Percentiles rank a stretch among this genome's conserved stretches.
phyloP scores from a whole-genome alignment of 2,888 invertebrate genomes.

The Carabus problematicus region DNA sequence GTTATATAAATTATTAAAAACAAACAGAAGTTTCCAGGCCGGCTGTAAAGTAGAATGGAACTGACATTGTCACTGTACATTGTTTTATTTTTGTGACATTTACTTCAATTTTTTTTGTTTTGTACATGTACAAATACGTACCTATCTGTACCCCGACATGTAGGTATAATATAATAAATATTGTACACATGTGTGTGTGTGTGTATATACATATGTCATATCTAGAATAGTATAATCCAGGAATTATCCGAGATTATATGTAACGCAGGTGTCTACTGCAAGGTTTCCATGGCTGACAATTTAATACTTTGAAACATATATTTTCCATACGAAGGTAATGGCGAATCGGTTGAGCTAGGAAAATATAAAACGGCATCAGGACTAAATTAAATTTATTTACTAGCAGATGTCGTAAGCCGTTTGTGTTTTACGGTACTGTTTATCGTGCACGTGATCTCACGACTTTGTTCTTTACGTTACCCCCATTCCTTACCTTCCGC shows the following conservation, averaged over 20 bases:
- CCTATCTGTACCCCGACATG: neutral
- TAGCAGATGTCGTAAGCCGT: constrained; percentile 14
- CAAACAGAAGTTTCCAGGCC: too few species aligned
- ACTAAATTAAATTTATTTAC: constrained; percentile 22
- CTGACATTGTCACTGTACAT: too few species aligned
- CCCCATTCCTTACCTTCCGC: neutral
- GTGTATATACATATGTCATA: constrained; percentile 28
- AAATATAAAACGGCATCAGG: constrained; percentile 19
- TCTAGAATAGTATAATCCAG: constrained; percentile 23
- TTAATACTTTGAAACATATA: constrained; percentile 37
- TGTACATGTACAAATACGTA: too few species aligned
- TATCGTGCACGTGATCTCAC: neutral
- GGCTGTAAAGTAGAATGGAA: too few species aligned
- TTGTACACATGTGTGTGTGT: neutral
- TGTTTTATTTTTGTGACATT: too few species aligned
- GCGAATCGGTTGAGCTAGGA: constrained; percentile 1
- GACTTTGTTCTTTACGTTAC: constrained; percentile 2
- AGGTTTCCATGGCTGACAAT: constrained; percentile 26
- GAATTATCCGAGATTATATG: constrained; percentile 32
- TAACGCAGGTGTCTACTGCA: constrained; percentile 29
- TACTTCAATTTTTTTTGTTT: too few species aligned
- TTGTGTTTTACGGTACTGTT: neutral
- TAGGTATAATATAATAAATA: neutral
- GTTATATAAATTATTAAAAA: too few species aligned
- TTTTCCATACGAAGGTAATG: constrained; percentile 22